phyloP scores from a whole-genome alignment of 2,888 invertebrate genomes.

The Leucophenga montana region DNA sequence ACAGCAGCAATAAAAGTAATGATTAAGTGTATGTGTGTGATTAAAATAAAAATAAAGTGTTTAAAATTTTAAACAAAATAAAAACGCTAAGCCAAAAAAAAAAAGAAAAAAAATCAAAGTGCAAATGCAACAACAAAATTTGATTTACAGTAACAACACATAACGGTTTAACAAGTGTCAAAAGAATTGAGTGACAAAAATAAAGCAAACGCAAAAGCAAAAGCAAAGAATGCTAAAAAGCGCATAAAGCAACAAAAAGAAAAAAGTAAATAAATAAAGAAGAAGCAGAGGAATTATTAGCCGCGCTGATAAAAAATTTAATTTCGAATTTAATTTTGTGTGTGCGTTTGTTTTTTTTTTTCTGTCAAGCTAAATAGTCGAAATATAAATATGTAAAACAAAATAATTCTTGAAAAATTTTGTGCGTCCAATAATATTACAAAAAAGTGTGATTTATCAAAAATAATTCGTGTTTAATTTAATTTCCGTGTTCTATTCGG shows the following conservation, averaged over 20 bases:
- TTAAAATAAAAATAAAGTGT: no score
- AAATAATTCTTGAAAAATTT: no score
- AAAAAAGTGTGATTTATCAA: no score
- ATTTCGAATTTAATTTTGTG: not conserved
- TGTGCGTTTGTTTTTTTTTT: no score
- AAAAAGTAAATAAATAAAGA: not conserved
- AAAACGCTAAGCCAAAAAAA: not conserved
- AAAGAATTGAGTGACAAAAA: not conserved
- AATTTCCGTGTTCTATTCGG: no score
- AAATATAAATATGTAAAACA: no score
- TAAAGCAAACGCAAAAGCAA: not conserved
- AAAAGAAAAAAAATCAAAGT: not conserved
- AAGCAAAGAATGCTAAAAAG: not conserved
- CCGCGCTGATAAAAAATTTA: not conserved
- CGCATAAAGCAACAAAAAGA: not conserved
- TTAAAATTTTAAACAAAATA: not conserved
- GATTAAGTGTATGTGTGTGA: not conserved
- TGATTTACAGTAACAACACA: constrained; percentile 13
- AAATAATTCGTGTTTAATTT: no score
- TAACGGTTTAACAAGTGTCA: constrained; percentile 22
- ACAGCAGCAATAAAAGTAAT: not conserved
- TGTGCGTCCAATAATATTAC: no score
- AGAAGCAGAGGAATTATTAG: not conserved
- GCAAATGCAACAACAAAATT: not conserved
- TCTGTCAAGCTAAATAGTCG: no score